Base-by-base conservation (phyloP, 2,113 vertebrate species). In the Lophochroa leadbeateri region DNA sequence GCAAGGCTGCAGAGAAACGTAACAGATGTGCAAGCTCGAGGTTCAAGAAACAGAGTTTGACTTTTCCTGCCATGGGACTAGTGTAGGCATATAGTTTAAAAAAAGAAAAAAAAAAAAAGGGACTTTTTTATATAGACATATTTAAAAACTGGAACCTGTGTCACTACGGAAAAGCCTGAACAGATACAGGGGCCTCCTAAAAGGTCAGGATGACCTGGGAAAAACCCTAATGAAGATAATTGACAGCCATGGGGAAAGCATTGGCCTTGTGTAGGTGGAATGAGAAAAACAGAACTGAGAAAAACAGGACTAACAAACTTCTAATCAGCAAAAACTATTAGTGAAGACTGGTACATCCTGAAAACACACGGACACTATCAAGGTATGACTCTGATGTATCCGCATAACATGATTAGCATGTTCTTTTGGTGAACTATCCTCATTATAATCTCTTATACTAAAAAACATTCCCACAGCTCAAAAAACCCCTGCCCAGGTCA, bases 51-150 rank as follows among this genome's bases (percentile, higher is more conserved):
- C 0, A 25, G 3, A 41, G 15, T 74, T 24, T 25, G 35, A 39
- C 41, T 90, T 67, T 95, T 97, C 88, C 89, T 96, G 74, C 41
- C 19, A 52, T 86, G 72, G 47, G 75, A 52, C 77, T 82, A 65
- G 13, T 52, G 80, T 23, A 58, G 20, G 20, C n/a, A n/a, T 58
- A n/a, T 35, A 35, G 13, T 21, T 57, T 6, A 13, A 33, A 33
- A 57, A 57, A 33, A 55, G 33, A 55, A 33, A 55, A 57, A 20
- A 3, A 28, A 50, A 50, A 50, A 8, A 50, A 15, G 12, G 31
- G 12, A 33, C 20, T 39, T 23, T n/a, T n/a, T n/a, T 58, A 58
- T n/a, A 23, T n/a, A 58, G 55, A n/a, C 33, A 57, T 14, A n/a
- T 33, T 58, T 58, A n/a, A n/a, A 58, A 58, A n/a, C 33, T 58